A percentile compares a stretch with the other conserved stretches of the same genome.
Conservation (phyloP, 2,888 invertebrate species). For the Chrysolina americana region DNA sequence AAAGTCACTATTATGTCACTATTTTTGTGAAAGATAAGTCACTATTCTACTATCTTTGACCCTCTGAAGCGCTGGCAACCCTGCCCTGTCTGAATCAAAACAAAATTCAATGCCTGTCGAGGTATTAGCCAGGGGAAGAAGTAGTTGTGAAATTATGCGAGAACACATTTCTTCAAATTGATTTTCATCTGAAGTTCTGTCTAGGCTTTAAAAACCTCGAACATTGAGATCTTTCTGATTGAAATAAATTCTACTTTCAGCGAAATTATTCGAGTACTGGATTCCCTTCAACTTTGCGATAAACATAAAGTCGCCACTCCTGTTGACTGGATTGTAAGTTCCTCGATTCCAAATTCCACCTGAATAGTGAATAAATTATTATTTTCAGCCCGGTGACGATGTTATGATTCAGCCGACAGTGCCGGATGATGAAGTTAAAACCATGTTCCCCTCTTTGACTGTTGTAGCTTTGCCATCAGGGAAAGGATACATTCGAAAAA, state of each 20-base stretch:
- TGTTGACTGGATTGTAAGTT: slow-evolving; percentile 85
- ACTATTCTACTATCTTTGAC: too few species aligned
- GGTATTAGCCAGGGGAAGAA: too few species aligned
- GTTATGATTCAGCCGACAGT: slow-evolving; percentile 94
- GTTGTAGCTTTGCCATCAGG: slow-evolving; percentile 86
- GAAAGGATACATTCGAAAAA: slow-evolving; percentile 85
- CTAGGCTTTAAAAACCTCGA: too few species aligned
- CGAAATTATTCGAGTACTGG: slow-evolving; percentile 93
- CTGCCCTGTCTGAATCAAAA: too few species aligned
- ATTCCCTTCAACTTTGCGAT: slow-evolving; percentile 92
- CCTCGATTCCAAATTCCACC: not conserved
- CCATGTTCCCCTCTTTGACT: slow-evolving; percentile 82
- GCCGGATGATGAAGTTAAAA: slow-evolving; percentile 77
- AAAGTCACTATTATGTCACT: too few species aligned
- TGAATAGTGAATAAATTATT: slow-evolving; percentile 29
- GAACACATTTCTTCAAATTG: too few species aligned
- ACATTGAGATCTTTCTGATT: not conserved
- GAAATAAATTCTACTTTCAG: slow-evolving; percentile 72
- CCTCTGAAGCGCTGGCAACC: too few species aligned
- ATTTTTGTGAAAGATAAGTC: too few species aligned
- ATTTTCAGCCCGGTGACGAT: slow-evolving; percentile 81
- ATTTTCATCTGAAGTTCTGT: too few species aligned
- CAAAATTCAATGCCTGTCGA: too few species aligned
- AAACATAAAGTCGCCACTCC: slow-evolving; percentile 89
- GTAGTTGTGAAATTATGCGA: too few species aligned